Base-by-base conservation (phyloP, 2,888 invertebrate genomes). In the Clusia tigrina region DNA sequence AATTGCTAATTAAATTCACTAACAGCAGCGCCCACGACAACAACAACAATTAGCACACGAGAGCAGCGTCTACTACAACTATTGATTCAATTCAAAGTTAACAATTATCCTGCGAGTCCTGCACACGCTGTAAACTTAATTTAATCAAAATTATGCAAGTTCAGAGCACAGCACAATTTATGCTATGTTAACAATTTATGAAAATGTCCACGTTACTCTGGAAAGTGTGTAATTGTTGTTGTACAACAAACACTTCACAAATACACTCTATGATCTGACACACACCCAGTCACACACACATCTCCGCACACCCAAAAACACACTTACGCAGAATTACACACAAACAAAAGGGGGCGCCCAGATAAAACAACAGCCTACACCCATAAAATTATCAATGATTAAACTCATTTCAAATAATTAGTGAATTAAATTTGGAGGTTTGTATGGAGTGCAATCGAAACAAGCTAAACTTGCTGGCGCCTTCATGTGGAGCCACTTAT, bases 61-160 rank as follows among this genome's bases (percentile, higher is more conserved):
- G 12, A 6, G n/a, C 42, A 42, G n/a, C 42, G 9, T 3, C 42
- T 15, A 42, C 62, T 52, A 46, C 56, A 62, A 38, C 54, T 32
- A 55, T 63, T 66, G 58, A 66, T 66, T 63, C 60, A 60, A 52
- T 53, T 53, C 60, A 59, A 62, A 53, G 57, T 66, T 64, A 23
- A 24, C 52, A 52, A 52, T 23, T 12, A 52, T n/a, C 9, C 9
- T 17, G n/a, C n/a, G 9, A 56, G 17, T 38, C 18, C 51, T 59
- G 42, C 20, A 54, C 18, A 57, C 26, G 46, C 55, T 62, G 60
- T 46, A 57, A 53, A 63, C 53, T 59, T 54, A 60, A 66, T 63
- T 63, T 62, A 56, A 63, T 63, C 60, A 60, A 25, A 55, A 58
- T 56, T 53, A 63, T 58, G 58, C 42, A 24, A 9, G 15, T 51